phyloP scores from a whole-genome alignment of 2,113 vertebrate genomes.

The Periophthalmodon schlosseri region DNA sequence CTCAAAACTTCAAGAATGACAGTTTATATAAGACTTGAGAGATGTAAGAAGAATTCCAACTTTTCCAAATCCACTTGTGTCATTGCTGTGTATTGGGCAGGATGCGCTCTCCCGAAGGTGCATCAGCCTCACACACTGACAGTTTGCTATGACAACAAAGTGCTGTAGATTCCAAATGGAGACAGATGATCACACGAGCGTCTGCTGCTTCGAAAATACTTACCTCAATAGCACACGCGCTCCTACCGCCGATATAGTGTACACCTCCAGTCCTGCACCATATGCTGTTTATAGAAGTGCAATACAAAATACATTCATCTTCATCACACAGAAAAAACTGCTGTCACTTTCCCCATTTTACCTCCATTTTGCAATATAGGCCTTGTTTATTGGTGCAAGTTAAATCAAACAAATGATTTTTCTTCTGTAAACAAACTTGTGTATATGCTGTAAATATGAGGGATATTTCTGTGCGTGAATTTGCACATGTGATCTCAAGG shows the following conservation, averaged over 20 bases:
- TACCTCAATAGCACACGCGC: constrained; percentile 23
- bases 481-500: constrained; percentile 23
- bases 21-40: background rate
- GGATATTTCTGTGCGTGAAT: constrained; percentile 9
- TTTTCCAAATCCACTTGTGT: background rate
- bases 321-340: constrained; percentile 8
- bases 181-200: constrained; percentile 61
- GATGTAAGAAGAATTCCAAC: background rate
- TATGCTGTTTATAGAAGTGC: constrained; percentile 12
- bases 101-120: constrained; percentile 77
- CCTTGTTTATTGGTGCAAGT: background rate
- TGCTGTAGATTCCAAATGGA: constrained; percentile 65
- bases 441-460: constrained; percentile 4
- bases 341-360: constrained; percentile 6
- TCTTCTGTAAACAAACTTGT: constrained; percentile 5
- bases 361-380: constrained; percentile 11
- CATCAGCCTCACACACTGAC: constrained; percentile 69
- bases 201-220: constrained; percentile 44
- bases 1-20: background rate
- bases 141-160: constrained; percentile 67
- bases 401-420: background rate
- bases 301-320: constrained; percentile 17
- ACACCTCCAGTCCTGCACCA: background rate
- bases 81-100: constrained; percentile 50
- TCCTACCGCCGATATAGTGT: constrained; percentile 11